Base-by-base conservation (phyloP, 1,140 invertebrate genomes). In the Drosophila lacteicornis region DNA sequence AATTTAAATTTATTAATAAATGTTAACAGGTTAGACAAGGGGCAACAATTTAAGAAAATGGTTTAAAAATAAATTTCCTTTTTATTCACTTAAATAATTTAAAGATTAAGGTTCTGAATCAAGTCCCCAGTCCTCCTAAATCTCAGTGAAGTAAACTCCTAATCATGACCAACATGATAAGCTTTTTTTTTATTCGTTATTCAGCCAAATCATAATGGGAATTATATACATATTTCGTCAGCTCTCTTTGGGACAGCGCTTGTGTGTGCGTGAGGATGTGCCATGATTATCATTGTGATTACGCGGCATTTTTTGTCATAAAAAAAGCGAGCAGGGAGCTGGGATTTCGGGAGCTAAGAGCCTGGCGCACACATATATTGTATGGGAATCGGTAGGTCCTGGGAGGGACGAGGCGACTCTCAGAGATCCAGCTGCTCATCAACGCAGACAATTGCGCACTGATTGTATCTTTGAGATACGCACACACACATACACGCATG, bases 231-330 rank as follows among this genome's bases (percentile, higher is more conserved):
- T 50, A 70, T 70, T 70, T 40, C 38, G 22, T 43, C 25, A 43
- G 69, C 30, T 53, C 30, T 40, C 47, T 7, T 61, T 61, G 50
- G 58, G 25, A 59, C 15, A 40, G 49, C 66, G 22, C 45, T 47
- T 49, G 19, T 3, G 33, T 47, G 59, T 36, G 79, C 70, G 70
- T 58, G 57, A 61, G 66, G 66, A 60, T 82, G 82, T 80, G 84
- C 73, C 80, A 78, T 87, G 78, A 86, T 87, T 88, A 87, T 87
- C 83, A 87, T 88, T 87, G 76, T 87, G 84, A 87, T 87, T 87
- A 88, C 84, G 80, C 75, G 84, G 84, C 84, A 74, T 56, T 78
- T 71, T 84, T 80, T 71, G 73, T 51, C 73, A 78, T 87, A 84
- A 83, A 88, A 80, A 78, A 68, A 70, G 25, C 17, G 38, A 75